Base-by-base conservation (phyloP, 2,113 vertebrate species). In the Silurus asotus region DNA sequence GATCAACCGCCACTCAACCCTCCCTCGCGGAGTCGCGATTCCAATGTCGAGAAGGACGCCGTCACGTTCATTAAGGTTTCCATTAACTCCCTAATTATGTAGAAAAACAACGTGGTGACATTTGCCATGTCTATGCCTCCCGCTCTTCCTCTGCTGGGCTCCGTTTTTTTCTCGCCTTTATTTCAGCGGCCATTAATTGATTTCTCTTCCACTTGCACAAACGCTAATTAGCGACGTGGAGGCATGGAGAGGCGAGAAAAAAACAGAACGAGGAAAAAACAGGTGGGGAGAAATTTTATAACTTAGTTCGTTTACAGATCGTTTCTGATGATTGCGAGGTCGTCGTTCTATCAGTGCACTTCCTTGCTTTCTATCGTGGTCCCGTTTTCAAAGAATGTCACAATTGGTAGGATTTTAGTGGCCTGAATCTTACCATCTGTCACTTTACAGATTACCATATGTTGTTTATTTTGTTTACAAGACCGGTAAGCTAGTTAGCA, bases 31-130 rank as follows among this genome's bases (percentile, higher is more conserved):
- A 59, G 55, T 49, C n/a, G 45, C n/a, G 65, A 2, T 59, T 53
- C 55, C 84, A 23, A 23, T 61, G 51, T 28, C 28, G 88, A 88
- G 87, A 88, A 14, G 8, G 80, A 86, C 85, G 87, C 83, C 80
- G 55, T 59, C 80, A 48, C 58, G 82, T 84, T 91, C 90, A 92
- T 93, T 92, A 92, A 37, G n/a, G 58, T 86, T 89, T 88, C 90
- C 91, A 92, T 94, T 93, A 94, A 91, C 86, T 89, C 67, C 69
- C 85, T 92, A 92, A 93, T 93, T 88, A 90, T 86, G 83, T 37
- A 64, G 87, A 81, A 67, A 84, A 85, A 69, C 80, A 69, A 81
- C 84, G 19, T 17, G 56, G 86, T 88, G 84, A 62, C 6, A 45
- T 90, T 91, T 61, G 65, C 59, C 37, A 37, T 17, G 58, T 77